Conservation (phyloP, 1,140 invertebrate species). For the Zaprionus ghesquierei region DNA sequence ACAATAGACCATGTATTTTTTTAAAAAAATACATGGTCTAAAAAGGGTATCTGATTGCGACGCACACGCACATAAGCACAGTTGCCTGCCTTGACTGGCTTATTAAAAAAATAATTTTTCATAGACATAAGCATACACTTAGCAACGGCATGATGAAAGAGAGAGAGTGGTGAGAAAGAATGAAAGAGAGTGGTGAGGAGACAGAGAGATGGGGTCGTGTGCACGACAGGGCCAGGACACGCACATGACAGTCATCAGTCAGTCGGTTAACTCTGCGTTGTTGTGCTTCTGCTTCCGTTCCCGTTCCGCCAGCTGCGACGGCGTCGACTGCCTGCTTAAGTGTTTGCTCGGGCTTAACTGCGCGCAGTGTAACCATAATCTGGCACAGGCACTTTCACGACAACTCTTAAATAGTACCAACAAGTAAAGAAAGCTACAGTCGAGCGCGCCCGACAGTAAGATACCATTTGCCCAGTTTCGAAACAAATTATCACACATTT, state of each 20-base stretch:
- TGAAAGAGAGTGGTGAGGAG: too few relatives aligned
- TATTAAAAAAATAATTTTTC: constrained; percentile 76
- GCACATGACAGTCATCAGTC: constrained; percentile 76
- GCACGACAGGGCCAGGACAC: constrained; percentile 37
- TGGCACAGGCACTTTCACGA: constrained; percentile 71
- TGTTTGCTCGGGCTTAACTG: constrained; percentile 72
- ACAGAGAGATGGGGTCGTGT: not conserved
- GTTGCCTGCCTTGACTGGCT: constrained; percentile 13
- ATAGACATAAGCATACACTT: constrained; percentile 43
- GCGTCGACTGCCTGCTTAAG: constrained; percentile 52
- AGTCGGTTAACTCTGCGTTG: constrained; percentile 64
- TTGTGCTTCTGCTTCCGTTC: constrained; percentile 8
- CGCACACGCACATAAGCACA: not conserved
- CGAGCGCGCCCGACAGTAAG: too few relatives aligned
- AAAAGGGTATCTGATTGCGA: too few relatives aligned
- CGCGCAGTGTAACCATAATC: constrained; percentile 76
- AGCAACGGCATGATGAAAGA: not conserved
- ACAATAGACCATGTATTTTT: too few relatives aligned
- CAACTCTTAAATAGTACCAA: constrained; percentile 34
- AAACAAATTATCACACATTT: too few relatives aligned
- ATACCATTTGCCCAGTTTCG: too few relatives aligned
- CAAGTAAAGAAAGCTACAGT: too few relatives aligned
- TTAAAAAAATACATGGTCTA: too few relatives aligned
- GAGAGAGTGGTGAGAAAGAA: too few relatives aligned
- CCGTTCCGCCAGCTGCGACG: constrained; percentile 25